These are phyloP conservation scores for Sminthopsis crassicaudata DNA, from an alignment of 2,113 vertebrate species.

Conservation along the genomic window DNA sequence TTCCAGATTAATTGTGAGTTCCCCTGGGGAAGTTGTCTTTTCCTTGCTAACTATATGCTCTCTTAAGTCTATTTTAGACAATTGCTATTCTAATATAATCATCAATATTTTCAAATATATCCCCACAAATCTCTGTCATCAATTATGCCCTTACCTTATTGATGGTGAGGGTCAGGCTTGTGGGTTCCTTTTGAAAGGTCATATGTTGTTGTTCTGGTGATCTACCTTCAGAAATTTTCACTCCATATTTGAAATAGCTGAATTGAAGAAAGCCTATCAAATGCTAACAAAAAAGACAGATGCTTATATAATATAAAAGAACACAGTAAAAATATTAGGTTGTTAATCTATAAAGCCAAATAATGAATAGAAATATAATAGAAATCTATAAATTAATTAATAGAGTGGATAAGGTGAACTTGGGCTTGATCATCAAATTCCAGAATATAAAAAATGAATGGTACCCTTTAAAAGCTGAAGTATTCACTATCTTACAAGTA, in stretches of 20 bases:
- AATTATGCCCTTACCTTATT: neutral
- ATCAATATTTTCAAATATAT: neutral
- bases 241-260: neutral
- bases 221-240: neutral
- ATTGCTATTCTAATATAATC: too few species aligned
- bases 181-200: neutral
- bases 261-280: neutral
- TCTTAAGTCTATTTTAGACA: too few species aligned
- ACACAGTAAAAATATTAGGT: neutral
- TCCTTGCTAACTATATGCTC: too few species aligned
- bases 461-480: neutral
- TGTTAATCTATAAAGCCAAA: neutral
- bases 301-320: neutral
- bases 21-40: too few species aligned
- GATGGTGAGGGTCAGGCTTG: neutral
- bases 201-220: neutral
- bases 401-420: neutral
- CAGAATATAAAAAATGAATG: neutral
- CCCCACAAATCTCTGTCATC: neutral
- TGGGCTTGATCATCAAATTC: neutral
- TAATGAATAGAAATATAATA: neutral
- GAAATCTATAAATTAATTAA: neutral
- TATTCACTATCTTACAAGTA: neutral
- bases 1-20: too few species aligned
- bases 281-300: neutral